Evolutionary conservation across 2,113 vertebrate genomes (phyloP), one percentile per base, ranked within the genome.

Genomic region (Amia ocellicauda): DNA sequence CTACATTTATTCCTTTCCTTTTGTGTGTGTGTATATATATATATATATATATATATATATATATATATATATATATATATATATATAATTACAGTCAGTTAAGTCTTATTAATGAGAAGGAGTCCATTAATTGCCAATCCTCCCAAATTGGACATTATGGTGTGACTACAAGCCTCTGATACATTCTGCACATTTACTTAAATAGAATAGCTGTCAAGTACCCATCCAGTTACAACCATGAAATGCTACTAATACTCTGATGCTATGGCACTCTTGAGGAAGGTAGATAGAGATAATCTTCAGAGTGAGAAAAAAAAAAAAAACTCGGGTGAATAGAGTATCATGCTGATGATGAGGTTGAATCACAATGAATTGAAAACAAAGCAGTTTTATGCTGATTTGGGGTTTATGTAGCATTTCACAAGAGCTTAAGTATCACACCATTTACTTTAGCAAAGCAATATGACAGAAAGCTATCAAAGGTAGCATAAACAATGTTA

Each of bases 381-480:
- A 47, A 47, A 47, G 14, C 43, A 47, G 43, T 47, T n/a, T 17
- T 47, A 47, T 47, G 43, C 43, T n/a, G 43, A 47, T 47, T 47
- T 47, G 43, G 45, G 58, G 57, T 58, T 23, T 67, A 52, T 29
- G 60, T 74, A 28, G 60, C 58, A 9, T 19, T 23, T 66, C 60
- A 54, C 59, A 64, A 47, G 58, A 63, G 68, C 75, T 73, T 53
- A 64, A 56, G 68, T 66, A 52, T 66, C 49, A 20, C 57, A 55
- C 51, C 66, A 70, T 75, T 71, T 68, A 43, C 23, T 49, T 42
- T 54, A 0, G 16, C 7, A 27, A 27, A 19, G 52, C 56, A 22
- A 13, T 63, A 53, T 66, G 64, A 72, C 64, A 50, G 54, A 26
- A 61, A 67, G 27, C 23, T 31, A 50, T 63, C 58, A 41, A 60